Conservation (phyloP, 2,113 vertebrate species). For the Alaudala cheleensis region DNA sequence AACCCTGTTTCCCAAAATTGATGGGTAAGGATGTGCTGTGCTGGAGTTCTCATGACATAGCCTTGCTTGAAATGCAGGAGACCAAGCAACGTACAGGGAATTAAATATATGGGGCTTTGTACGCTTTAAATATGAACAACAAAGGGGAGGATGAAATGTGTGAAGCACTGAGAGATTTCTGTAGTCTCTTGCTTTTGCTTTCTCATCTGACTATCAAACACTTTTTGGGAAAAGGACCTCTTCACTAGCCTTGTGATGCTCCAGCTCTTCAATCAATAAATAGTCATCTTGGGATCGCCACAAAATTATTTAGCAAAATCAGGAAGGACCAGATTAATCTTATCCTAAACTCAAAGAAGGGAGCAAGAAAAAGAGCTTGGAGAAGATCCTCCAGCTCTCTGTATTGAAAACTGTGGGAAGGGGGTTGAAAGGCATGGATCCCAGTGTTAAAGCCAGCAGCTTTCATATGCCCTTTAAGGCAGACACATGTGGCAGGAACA, state of each 20-base stretch:
- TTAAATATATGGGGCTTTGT: background rate
- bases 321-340: background rate
- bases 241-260: background rate
- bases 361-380: background rate
- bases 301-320: background rate
- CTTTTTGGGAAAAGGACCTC: background rate
- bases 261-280: background rate
- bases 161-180: background rate
- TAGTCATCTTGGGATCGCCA: background rate
- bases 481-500: background rate
- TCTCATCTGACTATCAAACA: background rate
- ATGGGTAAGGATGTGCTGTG: constrained; percentile 12
- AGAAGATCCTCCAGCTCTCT: background rate
- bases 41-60: constrained; percentile 37
- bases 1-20: constrained; percentile 43
- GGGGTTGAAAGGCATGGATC: background rate
- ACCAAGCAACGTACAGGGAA: background rate
- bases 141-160: background rate
- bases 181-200: background rate
- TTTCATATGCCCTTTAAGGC: background rate
- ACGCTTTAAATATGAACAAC: background rate
- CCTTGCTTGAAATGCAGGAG: background rate
- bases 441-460: background rate
- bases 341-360: background rate
- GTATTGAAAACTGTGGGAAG: background rate